Evolutionary conservation across 1,140 invertebrate genomes (phyloP), one percentile per base, ranked within the genome.

Genomic region (Brachionus rubens): DNA sequence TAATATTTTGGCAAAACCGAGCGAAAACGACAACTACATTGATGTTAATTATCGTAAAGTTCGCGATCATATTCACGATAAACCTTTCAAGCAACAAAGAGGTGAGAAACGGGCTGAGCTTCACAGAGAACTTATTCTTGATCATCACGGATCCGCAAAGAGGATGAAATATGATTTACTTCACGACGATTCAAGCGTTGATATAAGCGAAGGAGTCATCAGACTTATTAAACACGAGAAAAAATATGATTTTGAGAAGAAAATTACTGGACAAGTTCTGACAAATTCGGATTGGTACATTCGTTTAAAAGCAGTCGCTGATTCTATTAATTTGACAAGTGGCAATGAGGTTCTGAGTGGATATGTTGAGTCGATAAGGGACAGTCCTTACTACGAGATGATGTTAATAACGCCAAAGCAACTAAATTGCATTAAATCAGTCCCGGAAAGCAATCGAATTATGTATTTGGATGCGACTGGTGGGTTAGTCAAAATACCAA

Each of bases 231-330:
- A 59, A 36, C 19, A 59, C 36, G 54, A 59, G 36, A 7, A 59
- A 19, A 59, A 59, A 59, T 59, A 59, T 59, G 30, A 59, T 59
- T 59, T 59, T 59, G 54, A 59, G 36, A 59, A 59, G 19, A 59
- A 59, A 36, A 16, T 59, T 12, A 59, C 30, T n/a, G 30, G 28
- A 1, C 30, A 33, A 10, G 30, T 56, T 30, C 30, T 56, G 24
- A 30, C 52, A 56, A 56, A 56, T 56, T 30, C 52, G 10, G 52
- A 56, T 33, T 56, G 52, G 52, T 56, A 56, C 16, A 56, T 56
- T 56, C 52, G 52, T 10, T 33, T 56, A 9, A 56, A 56, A 56
- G 7, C 52, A 30, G 21, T 56, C 10, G 24, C 52, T 26, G 52
- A 56, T 33, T 7, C 52, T 56, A 56, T 56, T 14, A 56, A 56